Evolutionary conservation across 2,113 vertebrate genomes (phyloP).

Genomic region (Laticauda laticaudata): DNA sequence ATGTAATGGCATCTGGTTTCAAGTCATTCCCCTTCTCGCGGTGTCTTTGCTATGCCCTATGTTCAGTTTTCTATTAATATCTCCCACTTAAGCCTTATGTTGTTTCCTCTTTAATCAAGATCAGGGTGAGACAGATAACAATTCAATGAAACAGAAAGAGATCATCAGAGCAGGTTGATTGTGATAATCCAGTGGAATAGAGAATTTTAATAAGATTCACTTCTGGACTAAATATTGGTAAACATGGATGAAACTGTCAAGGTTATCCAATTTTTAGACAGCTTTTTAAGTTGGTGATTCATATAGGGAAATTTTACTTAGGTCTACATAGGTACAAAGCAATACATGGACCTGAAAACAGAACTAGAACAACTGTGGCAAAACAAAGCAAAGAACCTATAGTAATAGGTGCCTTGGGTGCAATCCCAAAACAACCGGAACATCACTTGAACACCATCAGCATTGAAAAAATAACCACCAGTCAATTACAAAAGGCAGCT

Average conservation of each 20-base stretch:
- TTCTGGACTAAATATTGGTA: neutral
- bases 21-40: neutral
- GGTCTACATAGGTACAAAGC: neutral
- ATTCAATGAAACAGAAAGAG: neutral
- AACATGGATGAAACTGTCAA: no score
- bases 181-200: neutral
- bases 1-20: neutral
- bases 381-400: neutral
- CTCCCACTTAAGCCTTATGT: neutral
- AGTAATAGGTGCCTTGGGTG: neutral
- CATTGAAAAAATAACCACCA: neutral
- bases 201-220: neutral
- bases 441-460: neutral
- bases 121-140: neutral
- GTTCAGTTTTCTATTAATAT: neutral
- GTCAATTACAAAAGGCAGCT: neutral
- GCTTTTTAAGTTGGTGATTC: neutral
- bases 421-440: neutral
- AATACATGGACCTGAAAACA: neutral
- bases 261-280: neutral
- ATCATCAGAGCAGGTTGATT: neutral
- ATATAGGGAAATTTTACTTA: neutral
- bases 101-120: neutral
- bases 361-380: neutral
- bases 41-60: neutral